Base-by-base conservation (phyloP, 2,113 vertebrate genomes). In the Dasyprocta punctata region DNA sequence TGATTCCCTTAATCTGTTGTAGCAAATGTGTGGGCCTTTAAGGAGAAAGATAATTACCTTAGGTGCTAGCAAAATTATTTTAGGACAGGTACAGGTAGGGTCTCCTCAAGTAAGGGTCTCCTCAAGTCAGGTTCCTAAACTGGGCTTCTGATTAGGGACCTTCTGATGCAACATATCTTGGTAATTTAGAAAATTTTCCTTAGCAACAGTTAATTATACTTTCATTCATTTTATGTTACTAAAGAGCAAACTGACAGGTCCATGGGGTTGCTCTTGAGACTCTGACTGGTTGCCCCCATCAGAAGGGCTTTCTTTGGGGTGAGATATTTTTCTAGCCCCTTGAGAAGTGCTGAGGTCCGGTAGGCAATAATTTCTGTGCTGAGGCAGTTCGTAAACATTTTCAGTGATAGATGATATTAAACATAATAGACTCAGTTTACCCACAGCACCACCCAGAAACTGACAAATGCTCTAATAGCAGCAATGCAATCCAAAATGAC, bases 401-500 rank as follows among this genome's bases (percentile, higher is more conserved):
- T 56, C 73, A 87, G 63, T 94, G 69, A 78, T 14, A 86, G 92
- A 33, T 0, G 0, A 54, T 20, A 90, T 75, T 58, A 77, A 97
- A 75, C 52, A 61, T 54, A 93, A 94, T 87, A 83, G 60, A 92
- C 65, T 91, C 93, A 96, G 61, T 78, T 60, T 38, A 52, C 6
- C 61, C 41, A 95, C 33, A 86, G 63, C 33, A 10, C n/a, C 73
- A 92, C 4, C 19, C 82, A 83, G 75, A 93, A 97, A 96, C 61
- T 89, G 97, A 6, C 82, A 87, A 98, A 95, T 93, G 44, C 92
- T 88, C 69, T 97, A 91, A 97, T 13, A 89, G 89, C 82, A 92
- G 63, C 26, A 90, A 71, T 61, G 19, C 49, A 80, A 9, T 86
- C 28, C 16, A 71, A 93, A 95, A 75, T 52, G 67, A 36, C 47